Evolutionary conservation across 2,797 vertebrate species (phyloP), one percentile per base, ranked within the genome.

Genomic region (Argyrosomus regius): DNA sequence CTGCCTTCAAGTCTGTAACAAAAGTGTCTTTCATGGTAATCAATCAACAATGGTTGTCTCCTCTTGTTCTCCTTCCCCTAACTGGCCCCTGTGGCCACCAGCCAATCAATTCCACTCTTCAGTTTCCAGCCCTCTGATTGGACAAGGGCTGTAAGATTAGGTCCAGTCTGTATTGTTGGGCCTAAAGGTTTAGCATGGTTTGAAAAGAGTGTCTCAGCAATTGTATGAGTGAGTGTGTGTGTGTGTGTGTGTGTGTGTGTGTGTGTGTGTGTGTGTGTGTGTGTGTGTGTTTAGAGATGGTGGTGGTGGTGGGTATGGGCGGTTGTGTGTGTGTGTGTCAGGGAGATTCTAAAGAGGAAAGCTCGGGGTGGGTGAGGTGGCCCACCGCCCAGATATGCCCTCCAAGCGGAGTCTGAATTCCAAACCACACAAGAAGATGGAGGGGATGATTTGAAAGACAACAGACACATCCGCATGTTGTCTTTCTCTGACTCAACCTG

Each of bases 1-100:
- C 86, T 83, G 89, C 87, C 90, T 91, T 90, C 87, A 89, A 91
- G 91, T 87, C 72, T 52, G 59, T 76, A 91, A 94, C 90, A 94
- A 93, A 94, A 93, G 91, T 93, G 92, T 94, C 91, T 93, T 93
- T 93, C 93, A 93, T 93, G 93, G 89, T 93, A 90, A 94, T 94
- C 93, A 93, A 90, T 91, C 88, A 91, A 94, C 93, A 94, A 93
- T 93, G 88, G 90, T 84, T 90, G 92, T 91, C 91, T 91, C 85
- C 91, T 89, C 90, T 92, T 93, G 92, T 94, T 92, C 92, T 90
- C 86, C 74, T 89, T 89, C 92, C 93, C 92, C 90, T 90, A 82
- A 89, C 92, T 92, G 93, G 92, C 91, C 93, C 87, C 89, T 91
- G 85, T 93, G 90, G 87, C 93, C 84, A 92, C 84, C 73, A 26